phyloP scores from a whole-genome alignment of 2,888 invertebrate species.

The Phyllotreta striolata region DNA sequence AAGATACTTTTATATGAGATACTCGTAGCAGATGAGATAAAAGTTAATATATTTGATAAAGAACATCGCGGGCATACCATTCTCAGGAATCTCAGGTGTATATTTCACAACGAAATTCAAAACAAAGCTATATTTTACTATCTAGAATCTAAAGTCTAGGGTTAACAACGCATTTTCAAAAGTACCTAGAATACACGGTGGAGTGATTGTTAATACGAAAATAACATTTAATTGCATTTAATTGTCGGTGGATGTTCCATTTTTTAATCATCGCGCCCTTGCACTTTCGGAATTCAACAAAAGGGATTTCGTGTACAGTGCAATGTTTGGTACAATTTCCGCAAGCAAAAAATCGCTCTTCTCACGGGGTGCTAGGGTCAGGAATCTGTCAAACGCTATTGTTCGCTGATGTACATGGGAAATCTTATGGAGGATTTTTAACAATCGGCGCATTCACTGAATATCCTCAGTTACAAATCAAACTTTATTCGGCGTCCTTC shows the following conservation, averaged over 20 bases:
- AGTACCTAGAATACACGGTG: too few species aligned
- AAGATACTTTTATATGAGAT: slow-evolving; percentile 4
- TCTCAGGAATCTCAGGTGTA: slow-evolving; percentile 5
- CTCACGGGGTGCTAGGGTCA: slow-evolving; percentile 23
- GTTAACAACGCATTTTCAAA: too few species aligned
- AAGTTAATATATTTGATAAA: slow-evolving; percentile 4
- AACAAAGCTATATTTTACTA: background rate
- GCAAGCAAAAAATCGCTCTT: slow-evolving; percentile 20
- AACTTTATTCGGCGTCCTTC: slow-evolving; percentile 1
- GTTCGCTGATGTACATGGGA: slow-evolving; percentile 26
- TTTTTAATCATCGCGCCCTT: too few species aligned
- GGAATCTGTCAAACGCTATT: slow-evolving; percentile 23
- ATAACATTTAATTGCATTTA: too few species aligned
- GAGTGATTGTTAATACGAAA: too few species aligned
- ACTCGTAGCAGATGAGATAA: background rate
- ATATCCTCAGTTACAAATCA: slow-evolving; percentile 19
- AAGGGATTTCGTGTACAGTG: too few species aligned
- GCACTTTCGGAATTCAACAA: too few species aligned
- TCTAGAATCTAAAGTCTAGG: too few species aligned
- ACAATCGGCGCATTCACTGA: slow-evolving; percentile 20
- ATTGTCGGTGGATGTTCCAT: too few species aligned
- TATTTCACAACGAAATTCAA: slow-evolving; percentile 3
- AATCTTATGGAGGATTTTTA: slow-evolving; percentile 18
- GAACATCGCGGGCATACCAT: background rate
- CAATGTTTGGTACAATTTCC: background rate